Evolutionary conservation across 2,888 invertebrate species (phyloP), one percentile per base, ranked within the genome.

Genomic region (Ophonus ardosiacus): DNA sequence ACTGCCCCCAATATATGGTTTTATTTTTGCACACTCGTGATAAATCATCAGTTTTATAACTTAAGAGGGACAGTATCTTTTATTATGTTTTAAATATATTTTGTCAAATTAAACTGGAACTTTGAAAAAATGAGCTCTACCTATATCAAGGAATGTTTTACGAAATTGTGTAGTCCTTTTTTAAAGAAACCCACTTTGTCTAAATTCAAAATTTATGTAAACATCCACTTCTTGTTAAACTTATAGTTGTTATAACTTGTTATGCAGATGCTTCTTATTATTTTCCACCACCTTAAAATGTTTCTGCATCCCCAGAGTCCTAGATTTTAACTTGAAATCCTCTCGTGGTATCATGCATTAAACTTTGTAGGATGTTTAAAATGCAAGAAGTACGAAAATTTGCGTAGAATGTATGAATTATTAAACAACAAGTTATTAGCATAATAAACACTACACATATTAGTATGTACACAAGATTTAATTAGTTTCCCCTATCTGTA

Each of bases 401-500:
- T 13, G 15, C 21, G 63, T 24, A 63, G 4, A 63, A 63, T 24
- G 15, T 17, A 17, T 71, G 17, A 71, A 71, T 71, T 40, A 71
- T 71, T 13, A 17, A 71, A 40, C 71, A 74, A 51, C 43, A 43
- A 18, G 7, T 40, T 43, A 74, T 74, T 74, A 43, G 71, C 71
- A 74, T 74, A 18, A 74, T 74, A 74, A 74, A 74, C 71, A 74
- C 17, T 43, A 74, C 71, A 74, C 17, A 43, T 10, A 74, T 74
- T 43, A 68, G 7, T 31, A 24, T 68, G 24, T 38, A 74, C 71
- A 40, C 78, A 78, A 57, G 57, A 78, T 78, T 78, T 57, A 78
- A 78, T 57, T 78, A 78, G 56, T 78, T 57, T 57, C 17, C 78
- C 24, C 15, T 78, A 78, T 56, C 78, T 78, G 78, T 31, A 57